Percentiles rank a stretch among this genome's conserved stretches.
These are phyloP conservation scores for Caenorhabditis sp. DNA, from an alignment of 2,888 invertebrate genomes.

Conservation along the genomic window DNA sequence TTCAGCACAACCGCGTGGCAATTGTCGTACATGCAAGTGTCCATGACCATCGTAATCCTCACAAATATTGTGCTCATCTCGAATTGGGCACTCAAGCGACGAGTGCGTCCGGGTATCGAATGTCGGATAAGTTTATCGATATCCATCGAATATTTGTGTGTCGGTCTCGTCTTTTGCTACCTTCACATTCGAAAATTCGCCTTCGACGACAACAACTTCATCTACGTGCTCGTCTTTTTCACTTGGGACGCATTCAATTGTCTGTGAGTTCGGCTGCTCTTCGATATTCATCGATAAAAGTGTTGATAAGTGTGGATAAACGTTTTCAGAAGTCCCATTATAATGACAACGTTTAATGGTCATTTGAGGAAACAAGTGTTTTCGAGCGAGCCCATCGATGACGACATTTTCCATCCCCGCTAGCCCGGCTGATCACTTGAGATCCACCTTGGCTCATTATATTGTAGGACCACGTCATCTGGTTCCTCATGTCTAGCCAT, in stretches of 20 bases:
- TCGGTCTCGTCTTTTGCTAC: conserved; percentile 11
- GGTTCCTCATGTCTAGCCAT: not conserved
- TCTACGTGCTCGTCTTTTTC: conserved; percentile 25
- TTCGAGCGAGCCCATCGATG: not conserved
- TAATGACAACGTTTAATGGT: conserved; percentile 7
- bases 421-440: no score
- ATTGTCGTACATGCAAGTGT: conserved; percentile 36
- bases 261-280: conserved; percentile 33
- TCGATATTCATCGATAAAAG: no score
- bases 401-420: conserved; percentile 15
- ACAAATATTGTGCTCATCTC: not conserved
- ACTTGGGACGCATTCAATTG: conserved; percentile 31
- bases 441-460: no score
- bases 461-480: not conserved
- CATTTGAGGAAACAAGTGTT: conserved; percentile 20
- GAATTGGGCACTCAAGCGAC: not conserved
- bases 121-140: no score
- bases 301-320: not conserved
- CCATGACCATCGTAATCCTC: conserved; percentile 16
- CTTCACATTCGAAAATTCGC: conserved; percentile 13
- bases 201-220: conserved; percentile 11
- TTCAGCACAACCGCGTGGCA: conserved; percentile 40
- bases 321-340: conserved; percentile 21
- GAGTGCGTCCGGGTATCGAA: no score
- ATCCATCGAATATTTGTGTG: conserved; percentile 8